Conservation (phyloP, 2,888 invertebrate genomes). For the Thereva nobilitata region DNA sequence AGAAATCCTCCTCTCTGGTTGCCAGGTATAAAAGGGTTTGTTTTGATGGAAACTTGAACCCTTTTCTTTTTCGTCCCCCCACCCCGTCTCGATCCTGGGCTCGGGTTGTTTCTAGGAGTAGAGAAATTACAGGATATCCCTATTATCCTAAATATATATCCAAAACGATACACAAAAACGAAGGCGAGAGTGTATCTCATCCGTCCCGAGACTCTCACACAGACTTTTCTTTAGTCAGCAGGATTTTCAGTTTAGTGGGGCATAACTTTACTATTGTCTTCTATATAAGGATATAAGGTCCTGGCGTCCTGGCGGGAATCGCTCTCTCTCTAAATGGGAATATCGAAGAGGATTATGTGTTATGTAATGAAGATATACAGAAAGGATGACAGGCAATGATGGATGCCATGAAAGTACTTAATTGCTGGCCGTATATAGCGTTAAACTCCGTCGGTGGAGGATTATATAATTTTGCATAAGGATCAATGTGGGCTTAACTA, state of each 20-base stretch:
- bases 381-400: not conserved
- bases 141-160: slow-evolving; percentile 23
- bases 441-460: not conserved
- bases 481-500: not conserved
- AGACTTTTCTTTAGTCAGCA: slow-evolving; percentile 15
- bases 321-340: not conserved
- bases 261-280: slow-evolving; percentile 24
- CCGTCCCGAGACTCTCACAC: not conserved
- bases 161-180: not conserved
- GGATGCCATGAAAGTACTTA: not conserved
- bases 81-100: not conserved
- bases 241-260: slow-evolving; percentile 24
- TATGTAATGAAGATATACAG: slow-evolving; percentile 4
- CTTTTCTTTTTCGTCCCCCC: slow-evolving; percentile 7
- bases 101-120: slow-evolving; percentile 1
- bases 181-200: not conserved
- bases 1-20: slow-evolving; percentile 3
- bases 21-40: not conserved
- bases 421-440: not conserved
- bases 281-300: not conserved
- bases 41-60: slow-evolving; percentile 29
- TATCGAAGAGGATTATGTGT: slow-evolving; percentile 18
- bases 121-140: slow-evolving; percentile 31
- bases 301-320: not conserved
- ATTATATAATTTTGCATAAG: slow-evolving; percentile 30